These are phyloP conservation scores for Stegostoma tigrinum DNA, from an alignment of 2,113 vertebrate species.

Conservation along the genomic window DNA sequence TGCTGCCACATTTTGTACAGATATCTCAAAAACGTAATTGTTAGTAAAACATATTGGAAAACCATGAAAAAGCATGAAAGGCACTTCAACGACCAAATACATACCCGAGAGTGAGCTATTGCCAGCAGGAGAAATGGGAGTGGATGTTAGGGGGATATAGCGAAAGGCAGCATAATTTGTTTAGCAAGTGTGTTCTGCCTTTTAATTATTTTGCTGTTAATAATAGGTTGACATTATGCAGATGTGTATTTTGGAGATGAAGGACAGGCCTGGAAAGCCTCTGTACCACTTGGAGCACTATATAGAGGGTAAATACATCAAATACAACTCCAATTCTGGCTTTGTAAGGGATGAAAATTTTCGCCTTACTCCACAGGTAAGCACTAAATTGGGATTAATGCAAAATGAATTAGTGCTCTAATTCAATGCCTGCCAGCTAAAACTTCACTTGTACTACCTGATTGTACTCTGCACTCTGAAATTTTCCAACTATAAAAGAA, in stretches of 20 bases:
- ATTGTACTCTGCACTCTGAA: neutral
- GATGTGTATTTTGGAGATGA: conserved; percentile 87
- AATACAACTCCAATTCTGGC: conserved; percentile 97
- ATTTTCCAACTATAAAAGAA: neutral
- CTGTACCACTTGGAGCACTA: conserved; percentile 93
- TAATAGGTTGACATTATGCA: conserved; percentile 93
- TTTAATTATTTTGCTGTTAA: conserved; percentile 6
- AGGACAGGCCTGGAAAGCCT: conserved; percentile 65
- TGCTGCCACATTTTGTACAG: neutral
- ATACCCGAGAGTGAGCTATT: neutral
- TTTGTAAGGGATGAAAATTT: conserved; percentile 91
- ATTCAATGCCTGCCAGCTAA: neutral
- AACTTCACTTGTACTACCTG: neutral
- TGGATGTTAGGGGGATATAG: neutral
- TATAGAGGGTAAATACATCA: conserved; percentile 97
- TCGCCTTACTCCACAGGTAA: conserved; percentile 92
- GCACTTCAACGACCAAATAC: neutral
- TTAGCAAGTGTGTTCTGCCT: neutral
- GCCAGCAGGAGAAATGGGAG: neutral
- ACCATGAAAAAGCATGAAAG: neutral
- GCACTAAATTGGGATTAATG: neutral
- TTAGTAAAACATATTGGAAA: neutral
- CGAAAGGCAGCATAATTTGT: neutral
- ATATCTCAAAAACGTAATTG: neutral
- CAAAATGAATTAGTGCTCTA: neutral